Evolutionary conservation across 2,797 vertebrate genomes (phyloP).

Genomic region (Limosa lapponica): DNA sequence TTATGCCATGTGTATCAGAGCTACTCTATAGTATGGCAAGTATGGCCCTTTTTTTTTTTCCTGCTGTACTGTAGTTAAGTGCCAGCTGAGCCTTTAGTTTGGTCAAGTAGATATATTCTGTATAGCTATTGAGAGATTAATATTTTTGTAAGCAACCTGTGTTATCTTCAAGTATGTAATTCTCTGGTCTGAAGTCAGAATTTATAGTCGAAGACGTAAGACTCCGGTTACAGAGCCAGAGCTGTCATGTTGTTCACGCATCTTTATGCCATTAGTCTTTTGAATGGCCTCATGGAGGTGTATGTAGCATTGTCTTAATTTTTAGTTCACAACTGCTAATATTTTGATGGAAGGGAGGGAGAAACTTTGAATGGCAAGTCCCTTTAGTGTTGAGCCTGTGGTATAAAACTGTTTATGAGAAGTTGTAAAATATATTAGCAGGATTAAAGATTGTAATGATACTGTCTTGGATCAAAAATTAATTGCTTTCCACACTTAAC

Average conservation of each 20-base stretch:
- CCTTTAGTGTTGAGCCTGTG: background rate
- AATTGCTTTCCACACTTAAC: background rate
- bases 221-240: background rate
- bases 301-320: background rate
- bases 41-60: background rate
- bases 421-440: background rate
- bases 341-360: background rate
- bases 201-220: background rate
- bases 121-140: background rate
- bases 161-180: background rate
- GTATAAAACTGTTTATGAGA: background rate
- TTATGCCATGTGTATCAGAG: background rate
- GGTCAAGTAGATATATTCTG: background rate
- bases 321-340: background rate
- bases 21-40: background rate
- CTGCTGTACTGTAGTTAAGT: background rate
- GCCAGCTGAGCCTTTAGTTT: background rate
- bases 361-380: background rate
- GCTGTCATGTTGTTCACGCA: accelerated
- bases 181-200: background rate
- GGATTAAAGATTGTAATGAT: background rate
- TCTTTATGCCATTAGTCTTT: background rate
- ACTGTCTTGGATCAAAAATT: background rate
- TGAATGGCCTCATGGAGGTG: background rate
- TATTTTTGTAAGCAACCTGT: background rate